Base-by-base conservation (phyloP, 2,113 vertebrate genomes). In the Toxotes jaculatrix region DNA sequence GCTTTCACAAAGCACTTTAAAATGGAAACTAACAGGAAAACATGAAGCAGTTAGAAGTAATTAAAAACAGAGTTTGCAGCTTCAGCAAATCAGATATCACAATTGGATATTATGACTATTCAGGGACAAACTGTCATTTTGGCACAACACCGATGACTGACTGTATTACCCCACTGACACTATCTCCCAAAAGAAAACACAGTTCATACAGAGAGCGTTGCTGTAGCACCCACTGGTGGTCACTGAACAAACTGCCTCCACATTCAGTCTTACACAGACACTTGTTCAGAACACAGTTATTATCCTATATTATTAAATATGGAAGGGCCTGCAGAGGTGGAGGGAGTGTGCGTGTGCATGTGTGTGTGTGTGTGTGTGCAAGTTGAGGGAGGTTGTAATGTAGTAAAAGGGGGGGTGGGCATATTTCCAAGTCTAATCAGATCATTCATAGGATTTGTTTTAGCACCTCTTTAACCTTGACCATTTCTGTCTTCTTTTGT, bases 381-480 rank as follows among this genome's bases (percentile, higher is more conserved):
- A 8, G 31, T 40, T 43, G 23, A 32, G 63, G 17, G 40, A 16
- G 55, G 7, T 38, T 63, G 68, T 34, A 65, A 45, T 70, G 32
- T 40, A 68, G 68, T 43, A 75, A 70, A 70, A 55, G 17, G 55
- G 57, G 76, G 65, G 27, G 40, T 17, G 56, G 71, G 49, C 43
- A 66, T 69, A 16, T 80, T 82, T 79, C 62, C 67, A 79, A 55
- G 11, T 42, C 66, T 60, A 87, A 84, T 82, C 69, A 87, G 40
- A 88, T 87, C 61, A 75, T 60, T 71, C 6, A 4, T 34, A 59
- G 65, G 67, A 49, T 83, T 84, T 83, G 69, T 60, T 85, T 88
- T 77, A 87, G 73, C 65, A 32, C 75, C 73, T 79, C 78, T 87
- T 80, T 82, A 84, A 87, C 80, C 74, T 85, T 91, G 80, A 78